Evolutionary conservation across 2,797 vertebrate species (phyloP).

Genomic region (Xenops minutus): DNA sequence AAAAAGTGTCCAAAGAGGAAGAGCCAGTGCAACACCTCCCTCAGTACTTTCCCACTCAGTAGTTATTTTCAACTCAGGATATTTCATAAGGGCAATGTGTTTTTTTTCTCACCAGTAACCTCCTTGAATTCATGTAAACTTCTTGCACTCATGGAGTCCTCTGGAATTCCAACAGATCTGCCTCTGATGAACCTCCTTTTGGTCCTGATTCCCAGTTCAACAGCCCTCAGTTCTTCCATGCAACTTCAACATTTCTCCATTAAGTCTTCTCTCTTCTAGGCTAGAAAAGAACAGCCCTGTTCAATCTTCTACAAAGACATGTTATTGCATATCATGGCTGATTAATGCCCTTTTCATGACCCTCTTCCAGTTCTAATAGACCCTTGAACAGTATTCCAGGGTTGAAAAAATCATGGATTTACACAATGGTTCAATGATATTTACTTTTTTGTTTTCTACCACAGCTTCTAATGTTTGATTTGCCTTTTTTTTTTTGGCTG

Average conservation of each 20-base stretch:
- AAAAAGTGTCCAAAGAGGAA: not conserved
- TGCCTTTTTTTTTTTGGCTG: not conserved
- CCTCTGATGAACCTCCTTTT: not conserved
- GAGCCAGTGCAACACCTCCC: not conserved
- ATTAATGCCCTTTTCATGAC: not conserved
- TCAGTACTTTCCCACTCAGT: not conserved
- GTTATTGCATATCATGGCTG: not conserved
- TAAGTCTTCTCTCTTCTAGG: not conserved
- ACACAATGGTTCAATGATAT: not conserved
- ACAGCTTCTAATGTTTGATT: not conserved
- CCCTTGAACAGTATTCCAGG: not conserved
- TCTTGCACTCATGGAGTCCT: not conserved
- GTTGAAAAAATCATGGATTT: not conserved
- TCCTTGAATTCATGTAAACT: not conserved
- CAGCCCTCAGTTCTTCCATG: not conserved
- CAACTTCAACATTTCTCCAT: not conserved
- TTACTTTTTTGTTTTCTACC: not conserved
- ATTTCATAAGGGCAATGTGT: not conserved
- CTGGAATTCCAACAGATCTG: not conserved
- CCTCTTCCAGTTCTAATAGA: not conserved
- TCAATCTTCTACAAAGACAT: not conserved
- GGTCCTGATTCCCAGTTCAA: not conserved
- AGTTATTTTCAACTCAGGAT: not conserved
- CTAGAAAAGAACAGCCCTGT: not conserved
- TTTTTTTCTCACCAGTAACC: not conserved